These are phyloP conservation scores for Sceliomorpha sp. DNA, from an alignment of 2,888 invertebrate species.

Conservation along the genomic window DNA sequence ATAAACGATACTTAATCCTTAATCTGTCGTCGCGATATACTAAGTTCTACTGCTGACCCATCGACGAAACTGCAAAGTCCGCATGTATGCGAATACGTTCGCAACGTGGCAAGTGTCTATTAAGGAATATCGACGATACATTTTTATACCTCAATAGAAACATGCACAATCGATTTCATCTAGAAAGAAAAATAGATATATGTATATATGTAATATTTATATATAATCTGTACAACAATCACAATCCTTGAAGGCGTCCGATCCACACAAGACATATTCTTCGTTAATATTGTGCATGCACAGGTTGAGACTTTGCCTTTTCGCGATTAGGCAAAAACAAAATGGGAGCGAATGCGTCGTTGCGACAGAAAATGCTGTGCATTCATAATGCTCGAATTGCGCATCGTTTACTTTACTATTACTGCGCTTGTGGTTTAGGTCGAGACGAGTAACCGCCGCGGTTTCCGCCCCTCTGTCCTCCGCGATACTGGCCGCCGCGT, in stretches of 20 bases:
- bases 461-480: constrained; percentile 78
- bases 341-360: constrained; percentile 45
- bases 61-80: constrained; percentile 50
- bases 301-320: constrained; percentile 56
- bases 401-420: constrained; percentile 61
- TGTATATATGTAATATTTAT: constrained; percentile 51
- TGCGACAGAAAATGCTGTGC: constrained; percentile 26
- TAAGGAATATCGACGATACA: constrained; percentile 24
- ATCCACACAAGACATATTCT: constrained; percentile 47
- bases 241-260: constrained; percentile 55
- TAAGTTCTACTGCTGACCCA: constrained; percentile 25
- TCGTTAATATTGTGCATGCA: constrained; percentile 30
- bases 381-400: constrained; percentile 17
- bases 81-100: constrained; percentile 7
- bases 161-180: constrained; percentile 42
- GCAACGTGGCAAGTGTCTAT: constrained; percentile 30
- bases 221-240: constrained; percentile 56
- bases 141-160: constrained; percentile 41
- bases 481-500: constrained; percentile 72
- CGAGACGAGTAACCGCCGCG: constrained; percentile 74
- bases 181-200: constrained; percentile 54
- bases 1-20: constrained; percentile 48
- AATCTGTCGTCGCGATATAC: constrained; percentile 42
- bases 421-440: constrained; percentile 72
- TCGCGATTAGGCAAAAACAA: constrained; percentile 48